Base-by-base conservation (phyloP, 2,113 vertebrate species). In the Paraplagusia blochii region DNA sequence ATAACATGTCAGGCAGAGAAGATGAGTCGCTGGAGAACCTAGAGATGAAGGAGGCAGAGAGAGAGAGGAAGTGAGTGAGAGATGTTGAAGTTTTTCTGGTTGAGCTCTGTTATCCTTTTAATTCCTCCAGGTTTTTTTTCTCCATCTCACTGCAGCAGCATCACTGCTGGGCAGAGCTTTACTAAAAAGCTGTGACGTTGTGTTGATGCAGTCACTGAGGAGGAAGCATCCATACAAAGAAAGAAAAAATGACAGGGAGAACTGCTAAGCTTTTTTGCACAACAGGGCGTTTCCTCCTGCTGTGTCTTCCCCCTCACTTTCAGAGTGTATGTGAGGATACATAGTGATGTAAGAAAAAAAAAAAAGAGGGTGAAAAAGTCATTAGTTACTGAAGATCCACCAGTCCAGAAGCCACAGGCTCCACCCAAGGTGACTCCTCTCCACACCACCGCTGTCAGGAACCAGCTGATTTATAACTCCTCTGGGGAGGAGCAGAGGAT, bases 401-500 rank as follows among this genome's bases (percentile, higher is more conserved):
- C 8, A 17, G 51, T 43, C 7, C 40, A 43, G 40, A n/a, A 43
- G 13, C 38, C 38, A 39, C 12, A 4, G 10, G 38, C 38, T 39
- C 38, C 38, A 39, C 38, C 38, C 38, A 39, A 39, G 38, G 38
- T 87, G 83, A 83, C 75, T 84, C 66, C 62, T 53, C 58, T 68
- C 50, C 48, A 11, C 8, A 12, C 66, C 69, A 56, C 54, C 39
- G 72, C 76, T 79, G 70, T 81, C 79, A 78, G 63, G 47, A 69
- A 29, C 42, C 70, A 7, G 65, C 60, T 85, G 80, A 83, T 83
- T 83, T 75, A 84, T 73, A 53, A 46, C 69, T 67, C 58, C 67
- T 60, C 47, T 10, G 43, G 45, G 62, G 71, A 38, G 53, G 49
- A 22, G 22, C n/a, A 50, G 35, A 65, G 47, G 43, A 13, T 22